Conservation (phyloP, 2,888 invertebrate species). For the Tiliacea citrago region DNA sequence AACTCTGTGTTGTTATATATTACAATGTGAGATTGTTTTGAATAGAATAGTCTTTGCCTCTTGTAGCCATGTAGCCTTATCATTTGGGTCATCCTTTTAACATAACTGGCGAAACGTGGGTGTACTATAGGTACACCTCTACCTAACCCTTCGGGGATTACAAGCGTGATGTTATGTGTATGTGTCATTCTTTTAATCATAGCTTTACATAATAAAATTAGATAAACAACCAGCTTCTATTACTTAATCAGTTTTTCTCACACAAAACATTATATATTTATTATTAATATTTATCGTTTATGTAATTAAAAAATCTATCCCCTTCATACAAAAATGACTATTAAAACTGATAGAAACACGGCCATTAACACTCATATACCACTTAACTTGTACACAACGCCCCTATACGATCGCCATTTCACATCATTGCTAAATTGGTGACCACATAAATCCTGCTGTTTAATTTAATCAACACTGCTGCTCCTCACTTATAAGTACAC, state of each 20-base stretch:
- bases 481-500: slow-evolving; percentile 79
- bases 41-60: no score
- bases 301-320: slow-evolving; percentile 63
- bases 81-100: no score
- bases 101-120: no score
- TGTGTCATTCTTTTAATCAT: no score
- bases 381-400: slow-evolving; percentile 78
- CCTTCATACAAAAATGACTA: slow-evolving; percentile 55
- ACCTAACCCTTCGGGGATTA: no score
- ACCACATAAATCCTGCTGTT: slow-evolving; percentile 87
- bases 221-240: not conserved
- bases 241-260: slow-evolving; percentile 51
- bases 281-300: slow-evolving; percentile 60
- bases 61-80: no score
- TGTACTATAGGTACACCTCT: no score
- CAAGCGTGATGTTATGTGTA: no score
- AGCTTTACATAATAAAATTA: slow-evolving; percentile 14
- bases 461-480: slow-evolving; percentile 89
- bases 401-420: slow-evolving; percentile 85
- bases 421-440: slow-evolving; percentile 89
- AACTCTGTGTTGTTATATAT: no score
- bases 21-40: no score
- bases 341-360: slow-evolving; percentile 67
- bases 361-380: slow-evolving; percentile 74
- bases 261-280: slow-evolving; percentile 17